Evolutionary conservation across 2,888 invertebrate genomes (phyloP), one percentile per base, ranked within the genome.

Genomic region (Cataglyphis altisquamis): DNA sequence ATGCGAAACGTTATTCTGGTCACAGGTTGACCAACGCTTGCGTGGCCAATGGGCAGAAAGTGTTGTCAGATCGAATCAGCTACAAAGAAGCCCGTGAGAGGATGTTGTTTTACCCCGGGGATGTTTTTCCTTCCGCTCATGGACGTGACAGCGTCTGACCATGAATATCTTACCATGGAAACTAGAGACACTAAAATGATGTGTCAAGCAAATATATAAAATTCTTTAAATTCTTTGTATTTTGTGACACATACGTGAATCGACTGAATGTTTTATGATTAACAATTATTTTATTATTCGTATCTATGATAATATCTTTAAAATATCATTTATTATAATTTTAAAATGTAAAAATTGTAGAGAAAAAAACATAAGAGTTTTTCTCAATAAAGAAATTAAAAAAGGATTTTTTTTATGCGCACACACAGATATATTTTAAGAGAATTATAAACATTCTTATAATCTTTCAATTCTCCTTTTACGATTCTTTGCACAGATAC

Each of bases 41-140:
- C 29, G 18, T 84, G 82, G 68, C 68, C 89, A 84, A 85, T 85
- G 84, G 87, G 45, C 85, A 86, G 85, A 85, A 86, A 88, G 83
- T 85, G 75, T 87, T 88, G 89, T 89, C 88, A 39, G 66, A 86
- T 84, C 84, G 88, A 86, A 87, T 90, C 87, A 86, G 72, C 63
- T 72, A 75, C 64, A 73, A 83, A 82, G 83, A 64, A 29, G 32
- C 60, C 67, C 52, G 21, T 9, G 82, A 77, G 75, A 75, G 64
- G 64, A 67, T 73, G 66, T 75, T 78, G 88, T 82, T 82, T 84
- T 83, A 68, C 41, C 66, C 73, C 21, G 41, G 63, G 32, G 83
- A 77, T 72, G 55, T 78, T 84, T 63, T 68, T 45, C 39, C 12
- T 15, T 41, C 36, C 25, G 55, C 45, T 64, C 73, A 52, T 75